Evolutionary conservation across 2,113 vertebrate genomes (phyloP).

Genomic region (Synchiropus splendidus): DNA sequence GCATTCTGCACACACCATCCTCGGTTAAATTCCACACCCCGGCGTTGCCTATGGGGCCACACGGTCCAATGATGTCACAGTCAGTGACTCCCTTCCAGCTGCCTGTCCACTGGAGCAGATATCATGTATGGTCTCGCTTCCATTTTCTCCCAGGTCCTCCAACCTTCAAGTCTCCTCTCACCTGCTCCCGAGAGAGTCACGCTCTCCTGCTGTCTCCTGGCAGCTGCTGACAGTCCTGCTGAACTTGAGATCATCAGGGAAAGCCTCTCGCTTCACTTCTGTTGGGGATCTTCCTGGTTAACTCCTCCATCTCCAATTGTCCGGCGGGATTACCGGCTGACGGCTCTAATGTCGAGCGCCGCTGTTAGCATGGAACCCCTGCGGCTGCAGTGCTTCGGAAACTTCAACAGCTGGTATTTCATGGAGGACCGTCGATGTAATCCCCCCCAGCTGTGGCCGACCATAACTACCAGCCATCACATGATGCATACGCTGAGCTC

Average conservation of each 20-base stretch:
- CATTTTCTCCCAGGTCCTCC: no score
- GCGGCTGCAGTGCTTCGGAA: slow-evolving; percentile 9
- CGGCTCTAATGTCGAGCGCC: slow-evolving; percentile 18
- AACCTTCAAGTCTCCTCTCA: no score
- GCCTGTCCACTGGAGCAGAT: slow-evolving; percentile 2
- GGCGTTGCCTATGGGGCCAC: no score
- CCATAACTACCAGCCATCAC: slow-evolving; percentile 16
- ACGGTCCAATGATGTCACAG: no score
- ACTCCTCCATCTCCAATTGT: slow-evolving; percentile 12
- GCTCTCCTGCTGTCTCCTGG: slow-evolving; percentile 44
- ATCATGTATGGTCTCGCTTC: no score
- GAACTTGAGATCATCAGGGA: slow-evolving; percentile 45
- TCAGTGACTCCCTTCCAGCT: slow-evolving; percentile 25
- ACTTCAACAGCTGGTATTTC: slow-evolving; percentile 40
- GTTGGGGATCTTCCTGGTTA: slow-evolving; percentile 5
- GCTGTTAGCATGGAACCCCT: slow-evolving; percentile 12
- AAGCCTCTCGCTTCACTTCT: slow-evolving; percentile 1
- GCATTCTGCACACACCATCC: no score
- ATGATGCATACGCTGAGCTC: neutral
- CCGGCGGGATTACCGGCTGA: slow-evolving; percentile 27
- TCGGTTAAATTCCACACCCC: no score
- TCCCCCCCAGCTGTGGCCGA: slow-evolving; percentile 16
- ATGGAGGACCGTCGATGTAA: slow-evolving; percentile 16
- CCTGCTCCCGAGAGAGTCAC: no score
- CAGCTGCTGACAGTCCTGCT: slow-evolving; percentile 63